phyloP scores from a whole-genome alignment of 2,113 vertebrate genomes.

The Echinops telfairi region DNA sequence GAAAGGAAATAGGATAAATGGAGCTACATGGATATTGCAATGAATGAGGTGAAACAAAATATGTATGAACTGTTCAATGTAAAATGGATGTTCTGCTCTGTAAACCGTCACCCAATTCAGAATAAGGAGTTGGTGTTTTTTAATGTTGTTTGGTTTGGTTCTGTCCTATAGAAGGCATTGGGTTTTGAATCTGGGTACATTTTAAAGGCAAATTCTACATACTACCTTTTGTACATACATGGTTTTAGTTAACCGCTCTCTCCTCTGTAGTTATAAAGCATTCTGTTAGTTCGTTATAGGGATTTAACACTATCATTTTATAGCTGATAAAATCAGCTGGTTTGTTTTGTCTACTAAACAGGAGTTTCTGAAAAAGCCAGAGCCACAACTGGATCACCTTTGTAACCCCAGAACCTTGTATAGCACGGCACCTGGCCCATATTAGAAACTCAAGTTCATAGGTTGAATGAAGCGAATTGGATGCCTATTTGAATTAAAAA shows the following conservation, averaged over 20 bases:
- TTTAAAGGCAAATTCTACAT: background rate
- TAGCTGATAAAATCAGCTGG: background rate
- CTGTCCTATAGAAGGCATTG: too few species aligned
- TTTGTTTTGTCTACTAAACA: conserved; percentile 57
- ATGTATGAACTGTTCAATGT: too few species aligned
- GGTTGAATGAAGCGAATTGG: conserved; percentile 25
- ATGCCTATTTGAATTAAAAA: conserved; percentile 18
- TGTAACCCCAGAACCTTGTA: background rate
- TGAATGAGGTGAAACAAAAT: too few species aligned
- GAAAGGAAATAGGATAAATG: too few species aligned
- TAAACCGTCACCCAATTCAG: too few species aligned
- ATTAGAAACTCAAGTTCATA: conserved; percentile 52
- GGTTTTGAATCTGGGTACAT: background rate
- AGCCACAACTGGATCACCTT: background rate
- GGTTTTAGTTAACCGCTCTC: conserved; percentile 53
- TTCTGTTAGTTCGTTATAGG: conserved; percentile 2
- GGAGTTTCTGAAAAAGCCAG: conserved; percentile 59
- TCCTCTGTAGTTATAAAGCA: conserved; percentile 28
- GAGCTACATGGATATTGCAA: too few species aligned
- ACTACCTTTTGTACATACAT: conserved; percentile 15
- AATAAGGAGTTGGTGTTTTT: too few species aligned
- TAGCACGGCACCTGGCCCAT: background rate
- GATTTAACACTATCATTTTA: conserved; percentile 46
- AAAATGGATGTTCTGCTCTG: too few species aligned
- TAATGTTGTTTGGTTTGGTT: too few species aligned